A percentile compares a stretch with the other conserved stretches of the same genome.
Evolutionary conservation across 1,140 invertebrate species (phyloP).

Genomic region (Hypsibius dujardini): DNA sequence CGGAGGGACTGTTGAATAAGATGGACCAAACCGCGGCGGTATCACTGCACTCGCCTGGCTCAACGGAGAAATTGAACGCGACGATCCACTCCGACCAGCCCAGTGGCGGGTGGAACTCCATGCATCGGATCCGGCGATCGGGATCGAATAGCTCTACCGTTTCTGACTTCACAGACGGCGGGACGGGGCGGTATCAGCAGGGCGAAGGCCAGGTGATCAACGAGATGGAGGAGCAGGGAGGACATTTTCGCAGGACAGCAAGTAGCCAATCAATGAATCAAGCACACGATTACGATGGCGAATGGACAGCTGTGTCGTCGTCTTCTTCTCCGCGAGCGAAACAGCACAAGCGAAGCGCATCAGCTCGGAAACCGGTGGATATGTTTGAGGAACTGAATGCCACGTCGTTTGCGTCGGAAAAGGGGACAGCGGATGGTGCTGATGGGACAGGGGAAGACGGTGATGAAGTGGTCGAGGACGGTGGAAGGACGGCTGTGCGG

Average conservation of each 20-base stretch:
- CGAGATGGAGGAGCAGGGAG: not conserved
- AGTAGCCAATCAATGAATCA: not conserved
- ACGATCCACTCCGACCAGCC: slow-evolving; percentile 15
- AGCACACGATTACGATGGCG: not conserved
- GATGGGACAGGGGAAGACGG: no score
- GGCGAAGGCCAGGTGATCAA: slow-evolving; percentile 16
- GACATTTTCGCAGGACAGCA: not conserved
- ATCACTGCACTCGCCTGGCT: slow-evolving; percentile 34
- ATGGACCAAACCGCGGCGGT: slow-evolving; percentile 65
- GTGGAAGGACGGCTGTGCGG: not conserved
- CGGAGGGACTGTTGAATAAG: slow-evolving; percentile 63
- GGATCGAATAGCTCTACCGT: slow-evolving; percentile 36
- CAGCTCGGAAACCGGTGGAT: no score
- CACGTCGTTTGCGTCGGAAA: no score
- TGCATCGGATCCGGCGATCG: slow-evolving; percentile 35
- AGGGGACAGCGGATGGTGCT: no score
- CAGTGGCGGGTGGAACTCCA: slow-evolving; percentile 17
- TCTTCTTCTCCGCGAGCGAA: no score
- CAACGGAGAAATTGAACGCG: slow-evolving; percentile 22
- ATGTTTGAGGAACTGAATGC: no score
- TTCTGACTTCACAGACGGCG: slow-evolving; percentile 18
- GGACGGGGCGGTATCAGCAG: slow-evolving; percentile 13
- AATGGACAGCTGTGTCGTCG: no score
- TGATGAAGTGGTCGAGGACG: no score
- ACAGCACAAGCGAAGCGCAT: no score